Percentiles rank a stretch among this genome's conserved stretches.
Evolutionary conservation across 2,888 invertebrate genomes (phyloP).

Genomic region (Ptilodon capucinus): DNA sequence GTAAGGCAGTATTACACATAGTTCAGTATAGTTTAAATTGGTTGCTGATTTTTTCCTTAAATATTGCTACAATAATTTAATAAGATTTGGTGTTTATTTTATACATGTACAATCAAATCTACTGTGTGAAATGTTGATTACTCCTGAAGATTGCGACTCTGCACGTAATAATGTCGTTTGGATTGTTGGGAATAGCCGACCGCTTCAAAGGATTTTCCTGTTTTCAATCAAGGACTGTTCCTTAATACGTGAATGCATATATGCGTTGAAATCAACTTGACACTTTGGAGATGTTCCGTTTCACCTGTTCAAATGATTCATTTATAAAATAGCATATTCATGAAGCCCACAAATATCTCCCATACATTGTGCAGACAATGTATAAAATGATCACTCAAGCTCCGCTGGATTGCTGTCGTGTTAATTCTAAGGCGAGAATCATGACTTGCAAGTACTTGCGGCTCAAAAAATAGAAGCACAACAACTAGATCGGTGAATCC

Average conservation of each 20-base stretch:
- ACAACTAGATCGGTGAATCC: neutral
- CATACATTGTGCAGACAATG: neutral
- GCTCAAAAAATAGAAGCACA: neutral
- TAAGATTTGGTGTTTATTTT: too few relatives aligned
- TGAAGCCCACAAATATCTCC: neutral
- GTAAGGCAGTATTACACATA: too few relatives aligned
- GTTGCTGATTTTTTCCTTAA: too few relatives aligned
- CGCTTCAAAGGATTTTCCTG: constrained; percentile 76
- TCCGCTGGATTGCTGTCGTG: too few relatives aligned
- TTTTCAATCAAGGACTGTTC: constrained; percentile 61
- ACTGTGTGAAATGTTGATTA: constrained; percentile 46
- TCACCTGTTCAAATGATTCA: neutral
- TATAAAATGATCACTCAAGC: neutral
- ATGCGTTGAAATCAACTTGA: constrained; percentile 52
- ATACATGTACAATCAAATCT: too few relatives aligned
- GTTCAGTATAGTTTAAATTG: too few relatives aligned
- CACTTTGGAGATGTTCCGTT: neutral
- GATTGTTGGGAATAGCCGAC: constrained; percentile 64
- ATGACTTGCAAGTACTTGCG: neutral
- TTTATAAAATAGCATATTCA: neutral
- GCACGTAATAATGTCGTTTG: constrained; percentile 63
- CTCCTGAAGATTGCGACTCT: constrained; percentile 52
- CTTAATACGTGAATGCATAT: constrained; percentile 56
- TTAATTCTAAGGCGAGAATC: neutral
- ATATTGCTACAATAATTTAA: too few relatives aligned